These are phyloP conservation scores for Anas georgica DNA, from an alignment of 2,797 vertebrate genomes.

Conservation along the genomic window DNA sequence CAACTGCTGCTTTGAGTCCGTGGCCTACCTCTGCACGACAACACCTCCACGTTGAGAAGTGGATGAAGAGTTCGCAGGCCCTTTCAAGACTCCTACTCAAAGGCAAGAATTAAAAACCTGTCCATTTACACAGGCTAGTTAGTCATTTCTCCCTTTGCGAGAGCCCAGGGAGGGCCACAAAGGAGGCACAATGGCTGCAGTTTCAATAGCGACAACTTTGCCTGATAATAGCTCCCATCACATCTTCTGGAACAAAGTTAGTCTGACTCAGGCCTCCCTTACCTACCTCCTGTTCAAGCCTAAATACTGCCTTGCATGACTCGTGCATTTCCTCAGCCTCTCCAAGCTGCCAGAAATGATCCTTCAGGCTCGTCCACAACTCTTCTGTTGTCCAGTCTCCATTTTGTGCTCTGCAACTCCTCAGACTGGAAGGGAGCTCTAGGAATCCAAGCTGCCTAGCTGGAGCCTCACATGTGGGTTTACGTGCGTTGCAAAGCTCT, in stretches of 20 bases:
- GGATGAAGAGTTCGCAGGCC: not conserved
- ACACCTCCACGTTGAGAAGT: not conserved
- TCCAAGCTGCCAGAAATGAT: not conserved
- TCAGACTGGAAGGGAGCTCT: not conserved
- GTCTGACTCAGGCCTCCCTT: not conserved
- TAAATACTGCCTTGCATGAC: not conserved
- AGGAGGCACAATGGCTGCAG: not conserved
- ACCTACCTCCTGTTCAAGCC: not conserved
- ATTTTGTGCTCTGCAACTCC: not conserved
- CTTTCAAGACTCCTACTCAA: constrained; percentile 37
- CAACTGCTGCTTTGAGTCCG: constrained; percentile 13
- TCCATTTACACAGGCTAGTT: constrained; percentile 10
- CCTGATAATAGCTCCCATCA: not conserved
- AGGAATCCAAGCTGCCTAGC: not conserved
- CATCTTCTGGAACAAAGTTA: not conserved
- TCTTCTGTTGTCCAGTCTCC: not conserved
- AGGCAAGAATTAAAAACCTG: not conserved
- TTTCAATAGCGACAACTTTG: not conserved
- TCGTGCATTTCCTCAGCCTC: not conserved
- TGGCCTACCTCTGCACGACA: constrained; percentile 48
- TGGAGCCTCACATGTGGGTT: not conserved
- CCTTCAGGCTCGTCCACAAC: not conserved
- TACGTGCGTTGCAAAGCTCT: not conserved
- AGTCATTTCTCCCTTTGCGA: constrained; percentile 15
- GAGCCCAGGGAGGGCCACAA: constrained; percentile 14